These are phyloP conservation scores for Acanthisitta chloris DNA, from an alignment of 2,113 vertebrate species.

Conservation along the genomic window DNA sequence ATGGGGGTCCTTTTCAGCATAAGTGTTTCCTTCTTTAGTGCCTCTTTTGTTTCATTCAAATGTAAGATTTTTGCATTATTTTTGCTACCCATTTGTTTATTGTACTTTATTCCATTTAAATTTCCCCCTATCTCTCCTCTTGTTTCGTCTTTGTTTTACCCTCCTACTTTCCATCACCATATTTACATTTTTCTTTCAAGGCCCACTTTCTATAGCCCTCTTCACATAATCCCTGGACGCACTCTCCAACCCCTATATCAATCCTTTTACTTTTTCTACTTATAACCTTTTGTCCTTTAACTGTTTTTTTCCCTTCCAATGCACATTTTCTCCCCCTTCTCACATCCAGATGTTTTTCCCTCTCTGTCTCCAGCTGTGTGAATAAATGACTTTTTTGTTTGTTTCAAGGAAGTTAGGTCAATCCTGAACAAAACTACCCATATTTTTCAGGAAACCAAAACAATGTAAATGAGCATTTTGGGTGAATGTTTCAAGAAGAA, in stretches of 20 bases:
- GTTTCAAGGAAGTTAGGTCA: conserved; percentile 20
- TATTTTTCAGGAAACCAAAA: conserved; percentile 1
- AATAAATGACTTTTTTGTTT: conserved; percentile 62
- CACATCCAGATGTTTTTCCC: conserved; percentile 49
- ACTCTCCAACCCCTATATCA: background rate
- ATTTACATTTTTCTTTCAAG: conserved; percentile 37
- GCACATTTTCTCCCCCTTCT: conserved; percentile 23
- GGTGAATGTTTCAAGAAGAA: background rate
- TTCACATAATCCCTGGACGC: conserved; percentile 9
- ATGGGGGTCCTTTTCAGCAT: background rate
- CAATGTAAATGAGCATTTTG: background rate
- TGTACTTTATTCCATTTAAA: background rate
- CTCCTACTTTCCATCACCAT: background rate
- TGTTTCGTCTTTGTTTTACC: background rate
- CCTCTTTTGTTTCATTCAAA: background rate
- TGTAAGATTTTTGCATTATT: background rate
- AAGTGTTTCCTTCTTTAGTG: background rate
- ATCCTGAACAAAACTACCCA: background rate
- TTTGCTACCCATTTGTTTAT: background rate
- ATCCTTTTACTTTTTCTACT: conserved; percentile 3
- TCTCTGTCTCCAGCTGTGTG: conserved; percentile 36
- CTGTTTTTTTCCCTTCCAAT: background rate
- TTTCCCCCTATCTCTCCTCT: background rate
- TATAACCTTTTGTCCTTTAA: conserved; percentile 54
- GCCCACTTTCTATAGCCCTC: background rate